These are phyloP conservation scores for Promerops cafer DNA, from an alignment of 2,113 vertebrate species.

Conservation along the genomic window DNA sequence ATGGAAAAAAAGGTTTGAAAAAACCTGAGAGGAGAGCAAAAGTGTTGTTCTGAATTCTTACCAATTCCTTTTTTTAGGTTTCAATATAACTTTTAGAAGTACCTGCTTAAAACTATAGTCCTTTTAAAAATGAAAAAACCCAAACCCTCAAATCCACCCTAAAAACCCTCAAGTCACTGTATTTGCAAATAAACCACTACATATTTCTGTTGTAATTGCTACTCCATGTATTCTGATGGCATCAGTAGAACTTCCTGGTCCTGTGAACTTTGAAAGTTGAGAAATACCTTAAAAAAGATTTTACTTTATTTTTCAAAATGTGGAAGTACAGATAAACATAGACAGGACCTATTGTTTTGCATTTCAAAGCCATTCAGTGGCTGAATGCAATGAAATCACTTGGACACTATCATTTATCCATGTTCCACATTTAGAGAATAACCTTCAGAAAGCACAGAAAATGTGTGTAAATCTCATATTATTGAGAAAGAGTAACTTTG, in stretches of 20 bases:
- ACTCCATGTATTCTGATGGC: neutral
- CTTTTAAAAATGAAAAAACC: neutral
- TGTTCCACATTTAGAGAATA: neutral
- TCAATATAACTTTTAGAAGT: neutral
- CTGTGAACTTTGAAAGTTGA: neutral
- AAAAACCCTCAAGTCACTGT: fast-evolving
- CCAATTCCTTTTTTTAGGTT: neutral
- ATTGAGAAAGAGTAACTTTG: neutral
- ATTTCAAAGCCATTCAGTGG: neutral
- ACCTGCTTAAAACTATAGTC: neutral
- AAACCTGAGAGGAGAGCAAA: neutral
- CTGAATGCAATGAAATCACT: neutral
- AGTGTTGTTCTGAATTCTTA: neutral
- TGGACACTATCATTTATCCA: neutral
- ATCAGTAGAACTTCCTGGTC: neutral
- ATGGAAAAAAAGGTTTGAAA: neutral
- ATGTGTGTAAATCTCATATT: neutral
- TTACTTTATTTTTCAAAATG: neutral
- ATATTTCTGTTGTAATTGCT: neutral
- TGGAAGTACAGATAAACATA: neutral
- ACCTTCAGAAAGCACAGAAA: neutral
- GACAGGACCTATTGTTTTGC: neutral
- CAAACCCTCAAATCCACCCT: fast-evolving
- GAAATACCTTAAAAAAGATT: neutral
- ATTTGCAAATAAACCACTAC: neutral